Base-by-base conservation (phyloP, 2,113 vertebrate genomes). In the Polyodon spathula region DNA sequence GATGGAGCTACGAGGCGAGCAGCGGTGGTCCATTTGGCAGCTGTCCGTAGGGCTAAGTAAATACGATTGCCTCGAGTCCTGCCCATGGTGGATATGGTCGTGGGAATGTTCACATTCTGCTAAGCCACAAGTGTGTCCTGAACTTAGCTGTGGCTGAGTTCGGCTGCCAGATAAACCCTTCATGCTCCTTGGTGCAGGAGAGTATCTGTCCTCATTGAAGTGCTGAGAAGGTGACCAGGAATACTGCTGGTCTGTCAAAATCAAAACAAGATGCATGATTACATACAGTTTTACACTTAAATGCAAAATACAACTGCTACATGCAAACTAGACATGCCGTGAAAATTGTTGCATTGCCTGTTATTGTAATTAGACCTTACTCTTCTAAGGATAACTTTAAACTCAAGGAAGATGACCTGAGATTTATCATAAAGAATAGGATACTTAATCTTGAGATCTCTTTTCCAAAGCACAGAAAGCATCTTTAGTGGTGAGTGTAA, bases 191-290 rank as follows among this genome's bases (percentile, higher is more conserved):
- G 88, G 76, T 78, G 88, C 86, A 54, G 93, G 91, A 65, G 93
- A 92, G 79, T 87, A 90, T 75, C 86, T 89, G 78, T 94, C 96
- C 75, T 97, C 96, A 95, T 94, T 86, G 93, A 96, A 94, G 83
- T 87, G 89, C 76, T 68, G 90, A 51, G 91, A 82, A 65, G 93
- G 92, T 0, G 92, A 92, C 96, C 94, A 97, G 90, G 94, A 91
- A 87, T 94, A 94, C 84, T 86, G 90, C 79, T 89, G 95, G 86
- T 97, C 96, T 98, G 85, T 73, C 41, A 79, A 81, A 15, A 73
- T 69, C 66, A 75, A 17, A 69, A 8, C 74, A 40, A 63, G 40
- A 65, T 14, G 44, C 27, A 60, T 37, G 64, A 15, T 43, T 37
- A 60, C 14, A 46, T 7, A 46, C 40, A 56, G 27, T 27, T 27